Evolutionary conservation across 2,113 vertebrate species (phyloP).

Genomic region (Sorex fumeus): DNA sequence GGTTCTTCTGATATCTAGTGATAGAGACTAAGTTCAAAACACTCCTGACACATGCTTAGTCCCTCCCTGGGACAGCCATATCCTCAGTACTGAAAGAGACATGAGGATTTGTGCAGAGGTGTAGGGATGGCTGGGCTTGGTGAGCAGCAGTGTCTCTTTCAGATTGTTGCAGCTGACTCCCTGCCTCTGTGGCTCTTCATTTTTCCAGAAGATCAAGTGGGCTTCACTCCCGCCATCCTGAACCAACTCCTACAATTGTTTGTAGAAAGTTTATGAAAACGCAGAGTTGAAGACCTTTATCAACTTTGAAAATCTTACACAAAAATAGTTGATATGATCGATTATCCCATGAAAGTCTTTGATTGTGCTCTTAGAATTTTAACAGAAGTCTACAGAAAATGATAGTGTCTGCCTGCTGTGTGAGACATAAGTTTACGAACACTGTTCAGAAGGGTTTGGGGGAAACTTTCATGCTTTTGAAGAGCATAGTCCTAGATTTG

Average conservation of each 20-base stretch:
- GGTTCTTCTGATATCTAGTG: background rate
- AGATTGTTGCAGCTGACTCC: background rate
- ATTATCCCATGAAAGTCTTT: background rate
- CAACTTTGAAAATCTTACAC: background rate
- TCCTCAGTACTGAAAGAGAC: background rate
- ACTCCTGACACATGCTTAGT: background rate
- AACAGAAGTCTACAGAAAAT: slow-evolving; percentile 17
- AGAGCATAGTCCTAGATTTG: background rate
- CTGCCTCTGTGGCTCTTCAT: background rate
- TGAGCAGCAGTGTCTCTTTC: background rate
- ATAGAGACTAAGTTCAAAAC: background rate
- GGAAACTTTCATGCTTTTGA: background rate
- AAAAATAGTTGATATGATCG: background rate
- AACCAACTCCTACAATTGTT: background rate
- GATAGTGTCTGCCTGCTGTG: background rate
- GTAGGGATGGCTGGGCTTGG: background rate
- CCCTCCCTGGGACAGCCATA: background rate
- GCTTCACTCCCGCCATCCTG: background rate
- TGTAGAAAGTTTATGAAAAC: slow-evolving; percentile 5
- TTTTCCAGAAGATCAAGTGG: background rate
- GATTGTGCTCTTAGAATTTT: background rate
- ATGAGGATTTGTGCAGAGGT: background rate
- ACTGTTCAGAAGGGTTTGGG: background rate
- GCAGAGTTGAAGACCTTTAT: background rate
- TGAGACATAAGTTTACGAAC: background rate